A percentile compares a stretch with the other conserved stretches of the same genome.
Evolutionary conservation across 2,113 vertebrate species (phyloP).

Genomic region (Esox niger): DNA sequence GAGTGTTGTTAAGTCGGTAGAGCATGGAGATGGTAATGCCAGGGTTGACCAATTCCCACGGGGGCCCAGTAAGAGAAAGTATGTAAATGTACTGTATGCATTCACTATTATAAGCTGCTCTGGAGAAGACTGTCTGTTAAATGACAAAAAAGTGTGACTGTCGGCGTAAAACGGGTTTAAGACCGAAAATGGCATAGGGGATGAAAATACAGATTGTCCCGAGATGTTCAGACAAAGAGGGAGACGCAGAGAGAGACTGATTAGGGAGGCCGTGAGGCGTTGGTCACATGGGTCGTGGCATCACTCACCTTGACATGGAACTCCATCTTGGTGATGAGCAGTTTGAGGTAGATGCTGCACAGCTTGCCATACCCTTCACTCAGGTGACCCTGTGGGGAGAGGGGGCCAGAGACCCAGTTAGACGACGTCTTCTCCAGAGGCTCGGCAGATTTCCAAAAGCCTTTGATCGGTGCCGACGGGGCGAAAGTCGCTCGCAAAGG

Average conservation of each 20-base stretch:
- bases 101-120: too few relatives aligned
- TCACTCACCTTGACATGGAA: constrained; percentile 95
- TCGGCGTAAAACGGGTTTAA: too few relatives aligned
- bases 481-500: too few relatives aligned
- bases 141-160: too few relatives aligned
- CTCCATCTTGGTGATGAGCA: constrained; percentile 99
- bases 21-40: too few relatives aligned
- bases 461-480: too few relatives aligned
- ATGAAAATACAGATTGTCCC: not conserved
- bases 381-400: constrained; percentile 82
- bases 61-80: too few relatives aligned
- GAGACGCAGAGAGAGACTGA: not conserved
- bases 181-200: not conserved
- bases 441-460: too few relatives aligned
- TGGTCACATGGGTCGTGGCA: not conserved
- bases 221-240: not conserved
- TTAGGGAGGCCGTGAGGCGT: constrained; percentile 38
- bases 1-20: too few relatives aligned
- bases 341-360: constrained; percentile 98
- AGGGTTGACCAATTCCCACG: too few relatives aligned
- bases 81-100: too few relatives aligned
- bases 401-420: not conserved
- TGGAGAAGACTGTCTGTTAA: too few relatives aligned
- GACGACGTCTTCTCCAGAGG: not conserved
- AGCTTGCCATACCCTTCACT: constrained; percentile 95